Conservation (phyloP, 2,888 invertebrate genomes). For the Nymphalis c-album region DNA sequence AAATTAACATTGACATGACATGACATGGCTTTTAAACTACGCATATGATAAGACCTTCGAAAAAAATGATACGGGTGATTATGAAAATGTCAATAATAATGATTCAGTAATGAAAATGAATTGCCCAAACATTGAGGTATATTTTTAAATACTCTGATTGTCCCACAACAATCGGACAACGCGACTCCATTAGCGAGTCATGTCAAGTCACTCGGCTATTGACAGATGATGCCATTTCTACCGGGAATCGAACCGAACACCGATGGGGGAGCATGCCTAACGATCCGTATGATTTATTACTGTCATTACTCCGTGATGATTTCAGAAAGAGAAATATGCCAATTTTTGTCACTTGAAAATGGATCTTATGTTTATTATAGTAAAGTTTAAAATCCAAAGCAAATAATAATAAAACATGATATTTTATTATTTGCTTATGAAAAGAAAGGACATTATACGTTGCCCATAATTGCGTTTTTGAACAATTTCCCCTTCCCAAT, state of each 20-base stretch:
- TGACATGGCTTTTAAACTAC: too few species aligned
- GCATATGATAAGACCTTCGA: too few species aligned
- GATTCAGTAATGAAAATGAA: not conserved
- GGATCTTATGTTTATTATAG: conserved; percentile 28
- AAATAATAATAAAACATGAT: conserved; percentile 28
- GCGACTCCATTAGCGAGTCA: conserved; percentile 77
- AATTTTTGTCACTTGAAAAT: conserved; percentile 32
- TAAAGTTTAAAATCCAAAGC: conserved; percentile 16
- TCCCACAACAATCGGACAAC: conserved; percentile 62
- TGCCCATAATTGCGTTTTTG: conserved; percentile 67
- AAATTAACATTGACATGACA: too few species aligned
- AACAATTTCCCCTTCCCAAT: conserved; percentile 56
- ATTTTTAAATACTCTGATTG: conserved; percentile 49
- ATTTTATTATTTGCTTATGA: conserved; percentile 39
- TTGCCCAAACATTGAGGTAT: conserved; percentile 24
- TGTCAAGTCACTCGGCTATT: conserved; percentile 78
- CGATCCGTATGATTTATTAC: conserved; percentile 82
- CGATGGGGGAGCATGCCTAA: conserved; percentile 73
- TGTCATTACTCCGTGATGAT: conserved; percentile 68
- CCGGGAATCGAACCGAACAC: conserved; percentile 77
- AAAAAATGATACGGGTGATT: too few species aligned
- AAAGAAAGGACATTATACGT: conserved; percentile 54
- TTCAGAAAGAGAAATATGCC: conserved; percentile 61
- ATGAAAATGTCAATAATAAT: not conserved
- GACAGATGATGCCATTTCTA: conserved; percentile 81